phyloP scores from a whole-genome alignment of 2,113 vertebrate genomes.

The Rhegmatorhina hoffmannsi region DNA sequence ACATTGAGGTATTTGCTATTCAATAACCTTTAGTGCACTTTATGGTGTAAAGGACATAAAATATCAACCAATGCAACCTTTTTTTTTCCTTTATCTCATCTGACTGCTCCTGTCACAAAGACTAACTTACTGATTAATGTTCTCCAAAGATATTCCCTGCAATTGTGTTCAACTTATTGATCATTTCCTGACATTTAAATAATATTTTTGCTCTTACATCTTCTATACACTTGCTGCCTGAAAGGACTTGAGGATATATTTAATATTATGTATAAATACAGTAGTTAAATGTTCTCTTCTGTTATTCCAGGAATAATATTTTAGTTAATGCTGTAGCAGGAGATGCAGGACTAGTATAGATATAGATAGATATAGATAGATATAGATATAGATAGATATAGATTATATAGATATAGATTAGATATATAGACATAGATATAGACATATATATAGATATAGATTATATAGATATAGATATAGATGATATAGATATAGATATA shows the following conservation, averaged over 20 bases:
- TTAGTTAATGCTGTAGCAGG: background rate
- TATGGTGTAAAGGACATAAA: conserved; percentile 50
- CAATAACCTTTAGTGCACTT: conserved; percentile 43
- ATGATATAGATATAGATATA: no score
- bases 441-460: no score
- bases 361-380: no score
- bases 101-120: conserved; percentile 39
- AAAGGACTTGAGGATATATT: background rate
- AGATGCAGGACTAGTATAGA: background rate
- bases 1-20: conserved; percentile 23
- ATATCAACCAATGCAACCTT: conserved; percentile 29
- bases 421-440: no score
- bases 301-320: background rate
- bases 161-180: conserved; percentile 24
- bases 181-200: conserved; percentile 37
- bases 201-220: background rate
- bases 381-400: no score
- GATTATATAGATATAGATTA: no score
- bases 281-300: background rate
- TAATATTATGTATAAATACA: background rate
- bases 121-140: conserved; percentile 59
- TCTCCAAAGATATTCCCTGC: background rate
- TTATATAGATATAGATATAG: no score
- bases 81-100: background rate
- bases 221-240: background rate